Base-by-base conservation (phyloP, 2,113 vertebrate species). In the Phalacrocorax aristotelis region DNA sequence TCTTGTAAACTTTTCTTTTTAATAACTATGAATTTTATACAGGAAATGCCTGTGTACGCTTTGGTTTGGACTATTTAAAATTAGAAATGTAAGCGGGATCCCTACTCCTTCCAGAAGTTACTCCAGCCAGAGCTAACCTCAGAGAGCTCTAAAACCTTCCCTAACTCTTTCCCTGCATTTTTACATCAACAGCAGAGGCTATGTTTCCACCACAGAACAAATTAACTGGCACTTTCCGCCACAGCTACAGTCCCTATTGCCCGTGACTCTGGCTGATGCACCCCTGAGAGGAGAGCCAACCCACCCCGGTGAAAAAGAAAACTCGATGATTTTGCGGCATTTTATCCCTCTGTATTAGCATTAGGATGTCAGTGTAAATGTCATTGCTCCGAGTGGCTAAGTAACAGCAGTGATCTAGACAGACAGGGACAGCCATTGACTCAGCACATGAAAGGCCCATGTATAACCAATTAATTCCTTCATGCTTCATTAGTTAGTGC, bases 371-470 rank as follows among this genome's bases (percentile, higher is more conserved):
- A 46, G 17, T 36, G 10, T 19, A 81, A 79, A 90, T 51, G 71
- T 62, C 70, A 76, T 2, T 65, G 74, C 57, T 68, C 74, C 26
- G 65, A 79, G 30, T 22, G 48, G 54, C 57, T 80, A 61, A 65
- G 75, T 44, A 66, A 93, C 15, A 27, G 69, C 16, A 83, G 72
- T 18, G 34, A 69, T 58, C 80, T 55, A 30, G 27, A 38, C 62
- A 87, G n/a, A 55, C n/a, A 85, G 68, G 74, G 77, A 49, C 54
- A 92, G 81, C 1, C 49, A 88, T 38, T 78, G 92, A 97, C 74
- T 95, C 95, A 97, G 94, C 88, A 95, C 72, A 93, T 46, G 52
- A 58, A 94, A 91, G 51, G 72, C 36, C 44, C 64, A 44, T 34
- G 55, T 23, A 76, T 54, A 94, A 94, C 80, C 86, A 92, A 90